Evolutionary conservation across 2,888 invertebrate genomes (phyloP), one percentile per base, ranked within the genome.

Genomic region (Podabrus alpinus): DNA sequence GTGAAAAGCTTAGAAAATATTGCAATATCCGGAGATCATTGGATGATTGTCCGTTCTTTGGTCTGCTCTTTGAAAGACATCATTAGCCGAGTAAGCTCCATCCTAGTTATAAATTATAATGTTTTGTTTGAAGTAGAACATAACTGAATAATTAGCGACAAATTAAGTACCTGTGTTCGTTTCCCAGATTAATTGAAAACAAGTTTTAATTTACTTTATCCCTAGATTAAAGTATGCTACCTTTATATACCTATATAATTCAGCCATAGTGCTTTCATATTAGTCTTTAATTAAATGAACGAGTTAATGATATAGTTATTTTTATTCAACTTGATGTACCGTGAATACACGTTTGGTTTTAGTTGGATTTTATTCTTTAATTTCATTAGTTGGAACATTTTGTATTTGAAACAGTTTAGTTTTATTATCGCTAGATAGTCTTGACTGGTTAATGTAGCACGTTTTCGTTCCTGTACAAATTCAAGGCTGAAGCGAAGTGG

Each of bases 11-110:
- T 72, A 45, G 66, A 72, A 71, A 75, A 72, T 75, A 75, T 75
- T 75, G 76, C 76, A 74, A 76, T 76, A 76, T 76, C 73, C 74
- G 71, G 67, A 69, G 66, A 66, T 74, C 71, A 68, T 66, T 59
- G 61, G 64, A 66, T 62, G 68, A 21, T 19, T 64, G 62, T 64
- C 62, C 62, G 62, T 68, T 59, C 66, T 72, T 75, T 71, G 71
- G 64, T 68, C 68, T 60, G 64, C 60, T 17, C 15, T 67, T 21
- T 64, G 21, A 21, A 19, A n/a, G 69, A 62, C 25, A 66, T 61
- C 66, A 74, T 70, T 74, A 70, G 70, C 59, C 19, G 70, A 69
- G 24, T 73, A 19, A 19, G 19, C 21, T 64, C 21, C 19, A 64
- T 64, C 62, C 11, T 16, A 61, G n/a, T 45, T 45, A 45, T 45